Base-by-base conservation (phyloP, 1,140 invertebrate species). In the Gonioctena quinquepunctata region DNA sequence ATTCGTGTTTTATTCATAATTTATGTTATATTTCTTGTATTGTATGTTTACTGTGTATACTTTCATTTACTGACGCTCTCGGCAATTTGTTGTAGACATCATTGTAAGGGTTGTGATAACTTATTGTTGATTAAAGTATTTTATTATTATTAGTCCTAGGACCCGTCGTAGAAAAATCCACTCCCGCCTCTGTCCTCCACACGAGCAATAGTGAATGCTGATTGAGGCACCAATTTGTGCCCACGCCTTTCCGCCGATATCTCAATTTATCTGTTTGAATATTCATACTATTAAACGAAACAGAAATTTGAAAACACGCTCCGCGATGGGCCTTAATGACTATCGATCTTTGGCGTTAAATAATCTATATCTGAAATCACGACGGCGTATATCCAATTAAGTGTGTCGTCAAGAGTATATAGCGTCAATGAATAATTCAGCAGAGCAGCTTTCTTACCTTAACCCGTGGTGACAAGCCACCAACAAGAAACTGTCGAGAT, bases 401-500 rank as follows among this genome's bases (percentile, higher is more conserved):
- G 52, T 54, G 50, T 54, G 67, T 62, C 67, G 23, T 25, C 56
- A 27, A 59, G 33, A 27, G 48, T 59, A 59, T 19, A 59, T 49
- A 62, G 28, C 33, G n/a, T 11, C 23, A 19, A 21, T 80, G 79
- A 79, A 79, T 80, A 77, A 80, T 80, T 80, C 79, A 80, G 79
- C 61, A 69, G 70, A 77, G 74, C 79, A 71, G 74, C 72, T 79
- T 79, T 77, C 79, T 78, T 77, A 80, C 79, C 79, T 79, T 79
- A 78, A 80, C 75, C 77, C 78, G 71, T 73, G 71, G 76, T 76
- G 78, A 79, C 79, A 76, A 65, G 73, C 77, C 76, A 77, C 77
- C 79, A 75, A 80, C 76, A 77, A 80, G 74, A 78, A 79, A 79
- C 77, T 79, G 78, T 79, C 77, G 77, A 79, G 79, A 79, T 79